Conservation (phyloP, 1,140 invertebrate genomes). For the Ephestia elutella region DNA sequence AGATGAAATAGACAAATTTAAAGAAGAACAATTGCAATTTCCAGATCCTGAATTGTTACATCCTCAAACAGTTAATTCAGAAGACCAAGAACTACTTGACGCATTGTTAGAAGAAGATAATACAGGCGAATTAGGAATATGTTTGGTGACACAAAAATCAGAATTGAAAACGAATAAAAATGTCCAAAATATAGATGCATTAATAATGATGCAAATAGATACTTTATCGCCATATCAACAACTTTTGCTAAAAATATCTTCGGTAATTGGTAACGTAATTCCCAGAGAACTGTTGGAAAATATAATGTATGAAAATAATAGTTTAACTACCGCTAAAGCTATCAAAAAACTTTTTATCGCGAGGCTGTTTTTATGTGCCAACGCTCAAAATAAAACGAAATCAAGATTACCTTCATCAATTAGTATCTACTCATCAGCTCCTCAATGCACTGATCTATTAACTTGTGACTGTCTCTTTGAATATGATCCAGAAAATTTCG, state of each 20-base stretch:
- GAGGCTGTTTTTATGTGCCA: constrained; percentile 55
- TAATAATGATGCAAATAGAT: constrained; percentile 73
- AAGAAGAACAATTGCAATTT: constrained; percentile 47
- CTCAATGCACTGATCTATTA: constrained; percentile 26
- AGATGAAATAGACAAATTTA: constrained; percentile 32
- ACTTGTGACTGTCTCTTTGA: constrained; percentile 60
- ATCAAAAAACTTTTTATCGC: constrained; percentile 62
- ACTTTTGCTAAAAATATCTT: constrained; percentile 70
- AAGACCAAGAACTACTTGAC: constrained; percentile 43
- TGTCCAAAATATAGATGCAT: constrained; percentile 60
- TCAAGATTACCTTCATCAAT: constrained; percentile 24
- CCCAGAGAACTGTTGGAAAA: constrained; percentile 65
- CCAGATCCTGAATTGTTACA: constrained; percentile 40
- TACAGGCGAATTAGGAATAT: constrained; percentile 42
- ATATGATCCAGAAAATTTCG: constrained; percentile 36
- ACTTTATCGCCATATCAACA: constrained; percentile 71
- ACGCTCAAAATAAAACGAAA: constrained; percentile 29
- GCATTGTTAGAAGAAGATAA: constrained; percentile 36
- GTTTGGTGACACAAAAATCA: constrained; percentile 45
- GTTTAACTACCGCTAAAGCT: constrained; percentile 56
- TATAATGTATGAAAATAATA: constrained; percentile 69
- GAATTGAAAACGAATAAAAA: constrained; percentile 56
- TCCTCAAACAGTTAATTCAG: constrained; percentile 41
- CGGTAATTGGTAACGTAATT: constrained; percentile 70
- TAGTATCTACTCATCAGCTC: constrained; percentile 26